Evolutionary conservation across 2,888 invertebrate genomes (phyloP).

Genomic region (Epiperipatus broadwayi): DNA sequence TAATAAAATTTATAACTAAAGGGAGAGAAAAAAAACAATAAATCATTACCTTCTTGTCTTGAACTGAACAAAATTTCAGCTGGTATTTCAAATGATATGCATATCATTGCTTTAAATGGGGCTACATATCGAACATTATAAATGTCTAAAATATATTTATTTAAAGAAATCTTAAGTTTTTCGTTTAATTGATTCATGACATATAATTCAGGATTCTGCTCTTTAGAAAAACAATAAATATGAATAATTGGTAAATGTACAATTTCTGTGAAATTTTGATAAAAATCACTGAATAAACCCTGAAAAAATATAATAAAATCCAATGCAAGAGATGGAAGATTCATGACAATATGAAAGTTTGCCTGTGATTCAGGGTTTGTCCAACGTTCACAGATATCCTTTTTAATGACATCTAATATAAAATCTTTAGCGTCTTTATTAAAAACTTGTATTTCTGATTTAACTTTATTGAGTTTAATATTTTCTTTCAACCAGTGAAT

Average conservation of each 20-base stretch:
- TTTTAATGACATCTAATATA: constrained; percentile 45
- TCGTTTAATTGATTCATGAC: no score
- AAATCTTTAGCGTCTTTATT: constrained; percentile 82
- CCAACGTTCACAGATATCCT: constrained; percentile 21
- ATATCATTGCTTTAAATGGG: constrained; percentile 85
- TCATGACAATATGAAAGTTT: constrained; percentile 68
- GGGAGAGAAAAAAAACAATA: no score
- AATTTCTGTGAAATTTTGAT: no score
- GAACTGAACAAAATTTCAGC: constrained; percentile 20
- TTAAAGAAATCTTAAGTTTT: no score
- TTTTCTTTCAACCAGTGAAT: constrained; percentile 68
- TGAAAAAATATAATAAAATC: constrained; percentile 63
- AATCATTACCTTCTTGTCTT: no score
- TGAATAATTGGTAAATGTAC: constrained; percentile 52
- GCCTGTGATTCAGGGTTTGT: constrained; percentile 18
- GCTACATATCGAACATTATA: constrained; percentile 76
- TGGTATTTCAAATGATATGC: constrained; percentile 56
- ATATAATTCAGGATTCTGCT: constrained; percentile 41
- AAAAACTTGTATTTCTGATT: constrained; percentile 33
- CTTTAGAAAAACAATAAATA: constrained; percentile 66
- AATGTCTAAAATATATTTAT: no score
- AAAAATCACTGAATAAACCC: constrained; percentile 37
- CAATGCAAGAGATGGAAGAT: constrained; percentile 77
- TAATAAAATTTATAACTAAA: no score
- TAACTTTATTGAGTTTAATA: constrained; percentile 54